Conservation (phyloP, 1,140 invertebrate genomes). For the Leptopilina boulardi region DNA sequence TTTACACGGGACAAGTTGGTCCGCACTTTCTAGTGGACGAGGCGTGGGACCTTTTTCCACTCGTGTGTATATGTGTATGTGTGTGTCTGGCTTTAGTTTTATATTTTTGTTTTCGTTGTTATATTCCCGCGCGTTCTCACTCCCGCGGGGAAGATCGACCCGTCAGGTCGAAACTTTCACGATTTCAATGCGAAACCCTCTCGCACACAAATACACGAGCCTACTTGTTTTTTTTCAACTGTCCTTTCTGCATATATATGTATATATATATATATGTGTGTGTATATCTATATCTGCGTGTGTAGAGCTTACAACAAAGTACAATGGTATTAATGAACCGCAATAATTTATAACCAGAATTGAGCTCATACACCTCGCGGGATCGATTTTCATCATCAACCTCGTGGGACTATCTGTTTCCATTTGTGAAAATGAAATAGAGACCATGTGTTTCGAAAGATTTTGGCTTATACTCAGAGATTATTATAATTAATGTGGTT, state of each 20-base stretch:
- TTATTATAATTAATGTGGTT: not conserved
- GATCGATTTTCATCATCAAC: slow-evolving; percentile 30
- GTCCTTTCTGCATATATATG: no score
- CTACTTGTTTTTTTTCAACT: not conserved
- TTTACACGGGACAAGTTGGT: slow-evolving; percentile 28
- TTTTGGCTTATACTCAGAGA: not conserved
- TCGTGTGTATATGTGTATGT: not conserved
- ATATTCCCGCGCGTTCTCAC: slow-evolving; percentile 31
- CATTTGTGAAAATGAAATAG: slow-evolving; percentile 27
- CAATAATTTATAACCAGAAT: slow-evolving; percentile 21
- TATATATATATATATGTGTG: not conserved
- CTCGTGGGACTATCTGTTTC: slow-evolving; percentile 29
- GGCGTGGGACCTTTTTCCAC: slow-evolving; percentile 31
- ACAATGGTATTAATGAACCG: slow-evolving; percentile 31
- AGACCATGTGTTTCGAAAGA: slow-evolving; percentile 16
- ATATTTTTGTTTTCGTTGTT: slow-evolving; percentile 34
- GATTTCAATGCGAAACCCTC: slow-evolving; percentile 30
- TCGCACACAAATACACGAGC: not conserved
- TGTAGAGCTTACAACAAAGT: slow-evolving; percentile 23
- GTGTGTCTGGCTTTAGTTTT: slow-evolving; percentile 23
- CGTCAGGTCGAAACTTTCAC: slow-evolving; percentile 32
- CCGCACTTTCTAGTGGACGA: slow-evolving; percentile 31
- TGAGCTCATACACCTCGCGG: slow-evolving; percentile 13
- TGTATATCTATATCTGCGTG: not conserved
- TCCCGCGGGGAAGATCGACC: slow-evolving; percentile 33